Base-by-base conservation (phyloP, 2,113 vertebrate genomes). In the Saccopteryx leptura region DNA sequence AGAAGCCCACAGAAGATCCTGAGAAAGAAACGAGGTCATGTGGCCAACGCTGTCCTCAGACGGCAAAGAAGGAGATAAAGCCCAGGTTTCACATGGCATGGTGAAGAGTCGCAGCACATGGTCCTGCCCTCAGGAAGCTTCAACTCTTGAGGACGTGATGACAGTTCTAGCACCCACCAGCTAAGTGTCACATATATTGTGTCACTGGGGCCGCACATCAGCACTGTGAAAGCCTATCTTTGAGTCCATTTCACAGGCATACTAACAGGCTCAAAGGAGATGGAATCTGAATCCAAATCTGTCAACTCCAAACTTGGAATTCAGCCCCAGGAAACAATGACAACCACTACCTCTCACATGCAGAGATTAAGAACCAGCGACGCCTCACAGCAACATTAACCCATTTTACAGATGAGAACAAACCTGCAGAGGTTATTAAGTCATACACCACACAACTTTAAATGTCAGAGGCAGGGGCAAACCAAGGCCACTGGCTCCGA, bases 1-100 rank as follows among this genome's bases (percentile, higher is more conserved):
- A 80, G 65, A 39, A 10, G 18, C 31, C 50, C 7, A 2, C 14
- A 75, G 54, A 61, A 88, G 56, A 56, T 13, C 7, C 50, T 12
- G 26, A 26, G 66, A 56, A 24, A 74, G 48, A 93, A 63, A 81
- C 0, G 14, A 2, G 24, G 18, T 65, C 24, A 39, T 5, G 1
- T 26, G n/a, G 63, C 9, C 46, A 79, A 12, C 1, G 33, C 23
- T 39, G 24, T 46, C 65, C 66, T 33, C 21, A 48, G 52, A 17
- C 0, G 0, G 9, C 54, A 46, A 39, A 3, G 9, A 11, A 33
- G 7, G 15, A n/a, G 11, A 2, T 0, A 0, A n/a, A 39, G 68
- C 56, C 39, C 66, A 26, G 52, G 78, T 7, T 46, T 63, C 79
- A 52, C 4, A 31, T 6, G 78, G 28, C 28, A 65, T 23, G 18